Evolutionary conservation across 2,797 vertebrate species (phyloP), one percentile per base, ranked within the genome.

Genomic region (Mus minutoides): DNA sequence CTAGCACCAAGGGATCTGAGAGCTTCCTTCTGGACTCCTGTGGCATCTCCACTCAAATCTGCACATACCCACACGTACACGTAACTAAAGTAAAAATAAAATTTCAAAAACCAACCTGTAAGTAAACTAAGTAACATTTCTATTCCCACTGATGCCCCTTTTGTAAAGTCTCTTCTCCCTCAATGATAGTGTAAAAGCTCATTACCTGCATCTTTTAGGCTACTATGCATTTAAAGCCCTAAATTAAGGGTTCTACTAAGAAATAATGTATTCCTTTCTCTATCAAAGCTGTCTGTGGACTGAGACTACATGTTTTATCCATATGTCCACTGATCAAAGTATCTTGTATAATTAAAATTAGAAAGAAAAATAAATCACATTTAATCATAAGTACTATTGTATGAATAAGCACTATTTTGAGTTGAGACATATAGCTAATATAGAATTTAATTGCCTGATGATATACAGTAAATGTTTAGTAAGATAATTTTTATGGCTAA

Each of bases 221-320:
- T 76, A 93, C n/a, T 43, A n/a, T 58, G 24, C 21, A 93, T 5
- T 88, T 92, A 76, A 37, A 95, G 94, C 24, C 17, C 71, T 92
- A 52, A 62, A 86, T 79, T 69, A 95, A 95, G 26, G 56, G 19
- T 16, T 88, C 37, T 73, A 77, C 46, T 92, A 94, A 82, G 83
- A 92, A 95, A 87, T 94, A 95, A 87, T 95, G 96, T 92, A 96
- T 92, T 94, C 67, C 3, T 96, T 49, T 88, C 29, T 76, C 40
- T n/a, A 80, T 13, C 13, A 60, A 96, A 93, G 19, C 54, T 94
- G n/a, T 89, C 31, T 84, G 60, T 26, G 8, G 40, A 95, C 52
- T 34, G 6, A 89, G 62, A 84, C 34, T 37, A 80, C 6, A 87
- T 79, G 26, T 90, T 95, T 94, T 83, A 90, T 88, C 11, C 31